phyloP scores from a whole-genome alignment of 2,888 invertebrate species.

The Pelosia muscerda region DNA sequence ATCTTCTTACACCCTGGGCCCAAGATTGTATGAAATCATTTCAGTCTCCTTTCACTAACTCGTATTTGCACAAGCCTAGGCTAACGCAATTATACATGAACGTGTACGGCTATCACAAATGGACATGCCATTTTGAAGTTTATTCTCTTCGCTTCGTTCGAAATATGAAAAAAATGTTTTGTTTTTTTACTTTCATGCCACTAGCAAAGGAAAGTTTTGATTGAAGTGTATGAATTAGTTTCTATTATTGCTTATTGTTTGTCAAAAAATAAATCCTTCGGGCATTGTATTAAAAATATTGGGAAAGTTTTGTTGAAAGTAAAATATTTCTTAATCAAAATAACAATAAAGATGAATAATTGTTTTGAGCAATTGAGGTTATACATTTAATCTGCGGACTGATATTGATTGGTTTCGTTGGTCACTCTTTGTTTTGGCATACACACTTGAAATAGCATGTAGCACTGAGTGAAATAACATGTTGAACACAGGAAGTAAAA shows the following conservation, averaged over 20 bases:
- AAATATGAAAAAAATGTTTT: background rate
- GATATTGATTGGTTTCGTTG: conserved; percentile 19
- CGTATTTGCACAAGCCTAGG: too few relatives aligned
- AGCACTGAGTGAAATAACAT: conserved; percentile 17
- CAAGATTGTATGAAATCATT: too few relatives aligned
- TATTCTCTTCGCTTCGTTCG: background rate
- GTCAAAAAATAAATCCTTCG: conserved; percentile 25
- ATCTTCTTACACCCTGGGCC: too few relatives aligned
- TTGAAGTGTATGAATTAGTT: conserved; percentile 25
- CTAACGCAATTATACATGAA: too few relatives aligned
- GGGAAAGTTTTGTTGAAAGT: conserved; percentile 21
- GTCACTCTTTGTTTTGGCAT: conserved; percentile 17
- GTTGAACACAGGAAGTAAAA: conserved; percentile 19
- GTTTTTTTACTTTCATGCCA: conserved; percentile 21
- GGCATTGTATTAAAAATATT: conserved; percentile 10
- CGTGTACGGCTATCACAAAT: too few relatives aligned
- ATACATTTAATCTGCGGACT: conserved; percentile 16
- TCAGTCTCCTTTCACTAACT: too few relatives aligned
- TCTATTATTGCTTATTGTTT: conserved; percentile 28
- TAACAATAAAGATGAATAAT: conserved; percentile 16
- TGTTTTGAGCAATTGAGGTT: conserved; percentile 15
- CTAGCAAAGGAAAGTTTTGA: conserved; percentile 24
- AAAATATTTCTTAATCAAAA: conserved; percentile 17
- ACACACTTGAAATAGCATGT: conserved; percentile 9
- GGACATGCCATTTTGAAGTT: background rate